Evolutionary conservation across 2,888 invertebrate genomes (phyloP), one percentile per base, ranked within the genome.

Genomic region (Merodon equestris): DNA sequence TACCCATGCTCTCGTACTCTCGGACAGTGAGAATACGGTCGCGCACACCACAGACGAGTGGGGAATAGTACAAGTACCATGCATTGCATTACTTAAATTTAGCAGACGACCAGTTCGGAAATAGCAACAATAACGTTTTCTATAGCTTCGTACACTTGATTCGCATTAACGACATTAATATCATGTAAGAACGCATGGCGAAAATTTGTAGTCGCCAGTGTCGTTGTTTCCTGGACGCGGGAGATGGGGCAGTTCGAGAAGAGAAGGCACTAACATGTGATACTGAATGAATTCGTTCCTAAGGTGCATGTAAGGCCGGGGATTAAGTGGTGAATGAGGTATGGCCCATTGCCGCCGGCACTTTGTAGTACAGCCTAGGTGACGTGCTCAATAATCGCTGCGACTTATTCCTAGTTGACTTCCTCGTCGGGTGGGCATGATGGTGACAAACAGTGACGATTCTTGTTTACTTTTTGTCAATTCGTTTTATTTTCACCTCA

Each of bases 121-220:
- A 68, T 53, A 63, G 51, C 57, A 34, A 61, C 64, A 61, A 72
- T 34, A 72, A 48, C 57, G 57, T 45, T 56, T 61, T 67, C 51
- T 51, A 47, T 57, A 63, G 58, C 57, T 73, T 63, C 51, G 57
- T 73, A 57, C 58, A 67, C 77, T 73, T 73, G 73, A 77, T 73
- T 73, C 73, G 73, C 67, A 56, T 42, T 77, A 77, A 77, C 72
- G 56, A 57, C 66, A 77, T 73, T 73, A 73, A 68, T 73, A 63
- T 73, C 67, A 68, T 67, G 73, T 71, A 77, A 71, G 61, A 56
- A 54, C 61, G 71, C 56, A 71, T 36, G 71, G n/a, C n/a, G n/a
- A n/a, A n/a, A n/a, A n/a, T n/a, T n/a, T n/a, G n/a, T n/a, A n/a
- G n/a, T n/a, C n/a, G n/a, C n/a, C n/a, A 70, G 61, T 50, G 53